Evolutionary conservation across 2,113 vertebrate species (phyloP).

Genomic region (Sciurus niger): DNA sequence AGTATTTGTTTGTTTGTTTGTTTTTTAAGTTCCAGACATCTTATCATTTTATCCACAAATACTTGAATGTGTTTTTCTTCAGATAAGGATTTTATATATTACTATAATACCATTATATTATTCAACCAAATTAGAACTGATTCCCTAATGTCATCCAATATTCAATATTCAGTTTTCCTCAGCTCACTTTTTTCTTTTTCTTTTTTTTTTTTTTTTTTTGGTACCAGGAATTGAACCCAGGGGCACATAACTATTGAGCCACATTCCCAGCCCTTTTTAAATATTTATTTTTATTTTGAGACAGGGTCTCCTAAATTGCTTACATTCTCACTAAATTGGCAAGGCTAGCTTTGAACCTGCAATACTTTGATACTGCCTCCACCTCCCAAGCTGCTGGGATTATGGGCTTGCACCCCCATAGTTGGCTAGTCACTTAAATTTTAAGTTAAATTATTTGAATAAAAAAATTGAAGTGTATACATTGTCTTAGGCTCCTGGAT

Average conservation of each 20-base stretch:
- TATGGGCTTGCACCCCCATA: too few relatives aligned
- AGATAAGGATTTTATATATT: constrained; percentile 21
- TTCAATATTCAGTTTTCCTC: background rate
- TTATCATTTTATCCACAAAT: constrained; percentile 3
- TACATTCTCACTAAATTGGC: too few relatives aligned
- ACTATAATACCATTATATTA: background rate
- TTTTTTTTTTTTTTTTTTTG: too few relatives aligned
- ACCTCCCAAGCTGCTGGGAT: too few relatives aligned
- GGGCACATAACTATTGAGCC: too few relatives aligned
- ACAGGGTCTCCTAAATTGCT: too few relatives aligned
- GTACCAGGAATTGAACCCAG: too few relatives aligned
- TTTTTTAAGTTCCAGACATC: background rate
- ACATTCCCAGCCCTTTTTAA: too few relatives aligned
- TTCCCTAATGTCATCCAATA: background rate
- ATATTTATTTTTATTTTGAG: too few relatives aligned
- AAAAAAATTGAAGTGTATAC: background rate
- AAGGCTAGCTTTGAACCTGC: too few relatives aligned
- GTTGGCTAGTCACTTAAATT: background rate
- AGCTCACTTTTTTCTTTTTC: background rate
- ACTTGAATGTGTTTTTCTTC: constrained; percentile 10
- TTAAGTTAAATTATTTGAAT: constrained; percentile 49
- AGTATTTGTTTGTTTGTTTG: background rate
- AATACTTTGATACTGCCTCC: too few relatives aligned
- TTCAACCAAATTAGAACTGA: background rate
- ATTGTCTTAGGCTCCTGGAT: background rate